A percentile compares a stretch with the other conserved stretches of the same genome.
These are phyloP conservation scores for Hylaea fasciaria DNA, from an alignment of 2,888 invertebrate genomes.

Conservation along the genomic window DNA sequence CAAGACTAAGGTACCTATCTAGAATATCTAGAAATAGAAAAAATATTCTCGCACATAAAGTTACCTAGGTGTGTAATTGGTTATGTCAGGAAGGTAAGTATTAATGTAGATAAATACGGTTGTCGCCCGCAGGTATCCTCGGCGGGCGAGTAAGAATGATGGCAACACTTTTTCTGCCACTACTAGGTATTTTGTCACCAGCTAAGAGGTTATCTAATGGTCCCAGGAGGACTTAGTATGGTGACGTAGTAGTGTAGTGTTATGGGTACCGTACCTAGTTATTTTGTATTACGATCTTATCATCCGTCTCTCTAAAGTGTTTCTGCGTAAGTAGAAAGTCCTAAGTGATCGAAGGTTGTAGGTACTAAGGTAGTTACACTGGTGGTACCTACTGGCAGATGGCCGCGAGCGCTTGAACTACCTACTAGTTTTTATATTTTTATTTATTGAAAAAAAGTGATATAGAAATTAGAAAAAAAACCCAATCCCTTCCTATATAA, in stretches of 20 bases:
- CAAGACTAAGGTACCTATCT: too few relatives aligned
- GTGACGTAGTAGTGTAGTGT: constrained; percentile 12
- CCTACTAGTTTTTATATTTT: too few relatives aligned
- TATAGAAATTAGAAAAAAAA: too few relatives aligned
- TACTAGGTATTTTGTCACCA: constrained; percentile 41
- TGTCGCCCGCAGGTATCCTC: constrained; percentile 34
- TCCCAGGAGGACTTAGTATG: constrained; percentile 29
- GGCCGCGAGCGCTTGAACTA: too few relatives aligned
- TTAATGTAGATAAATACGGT: constrained; percentile 27
- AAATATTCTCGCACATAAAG: constrained; percentile 4
- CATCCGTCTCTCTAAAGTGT: neutral
- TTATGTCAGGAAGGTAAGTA: constrained; percentile 18
- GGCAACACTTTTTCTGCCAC: constrained; percentile 37
- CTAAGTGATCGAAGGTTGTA: too few relatives aligned
- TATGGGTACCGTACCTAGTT: neutral
- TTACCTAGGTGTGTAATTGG: constrained; percentile 16
- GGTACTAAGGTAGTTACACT: too few relatives aligned
- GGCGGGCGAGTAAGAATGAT: constrained; percentile 29
- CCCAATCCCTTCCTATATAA: too few relatives aligned
- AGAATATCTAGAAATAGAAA: neutral
- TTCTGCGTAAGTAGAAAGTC: too few relatives aligned
- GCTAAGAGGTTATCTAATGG: constrained; percentile 38
- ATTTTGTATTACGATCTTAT: neutral
- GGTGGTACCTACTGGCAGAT: too few relatives aligned
- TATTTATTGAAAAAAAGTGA: too few relatives aligned